These are phyloP conservation scores for Stenichneumon culpator DNA, from an alignment of 2,888 invertebrate genomes.

Conservation along the genomic window DNA sequence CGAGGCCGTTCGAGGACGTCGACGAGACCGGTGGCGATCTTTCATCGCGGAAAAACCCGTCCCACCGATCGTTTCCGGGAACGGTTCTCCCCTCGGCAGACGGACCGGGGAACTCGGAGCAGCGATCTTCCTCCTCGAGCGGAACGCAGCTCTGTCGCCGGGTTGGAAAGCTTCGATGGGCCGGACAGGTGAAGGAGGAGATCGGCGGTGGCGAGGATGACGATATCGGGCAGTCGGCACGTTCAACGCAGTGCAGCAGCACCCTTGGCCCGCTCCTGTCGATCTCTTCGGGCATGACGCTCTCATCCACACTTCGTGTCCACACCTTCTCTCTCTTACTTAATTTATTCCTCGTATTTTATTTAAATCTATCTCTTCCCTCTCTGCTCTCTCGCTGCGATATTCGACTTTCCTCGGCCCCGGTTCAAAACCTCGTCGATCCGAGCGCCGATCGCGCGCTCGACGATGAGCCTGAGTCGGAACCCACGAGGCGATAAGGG, in stretches of 20 bases:
- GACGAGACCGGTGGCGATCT: conserved; percentile 33
- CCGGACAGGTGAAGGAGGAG: background rate
- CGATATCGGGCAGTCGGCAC: conserved; percentile 77
- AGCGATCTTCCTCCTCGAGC: conserved; percentile 1
- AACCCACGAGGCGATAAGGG: conserved; percentile 39
- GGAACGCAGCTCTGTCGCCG: conserved; percentile 26
- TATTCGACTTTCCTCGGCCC: background rate
- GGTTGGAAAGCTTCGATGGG: conserved; percentile 5
- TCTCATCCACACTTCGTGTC: conserved; percentile 79
- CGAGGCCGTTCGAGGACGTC: conserved; percentile 23
- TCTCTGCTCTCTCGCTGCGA: background rate
- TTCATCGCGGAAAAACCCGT: conserved; percentile 58
- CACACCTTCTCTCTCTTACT: conserved; percentile 62
- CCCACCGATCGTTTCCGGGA: conserved; percentile 62
- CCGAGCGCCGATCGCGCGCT: background rate
- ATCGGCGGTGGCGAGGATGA: conserved; percentile 31
- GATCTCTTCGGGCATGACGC: conserved; percentile 83
- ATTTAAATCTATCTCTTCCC: background rate
- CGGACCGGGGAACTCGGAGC: conserved; percentile 8
- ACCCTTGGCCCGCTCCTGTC: conserved; percentile 82
- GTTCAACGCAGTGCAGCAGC: conserved; percentile 82
- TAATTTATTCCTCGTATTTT: conserved; percentile 12
- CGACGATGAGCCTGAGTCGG: conserved; percentile 13
- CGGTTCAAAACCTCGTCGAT: conserved; percentile 28
- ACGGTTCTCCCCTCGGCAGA: conserved; percentile 35